Evolutionary conservation across 2,888 invertebrate genomes (phyloP), one percentile per base, ranked within the genome.

Genomic region (Eledona agricola): DNA sequence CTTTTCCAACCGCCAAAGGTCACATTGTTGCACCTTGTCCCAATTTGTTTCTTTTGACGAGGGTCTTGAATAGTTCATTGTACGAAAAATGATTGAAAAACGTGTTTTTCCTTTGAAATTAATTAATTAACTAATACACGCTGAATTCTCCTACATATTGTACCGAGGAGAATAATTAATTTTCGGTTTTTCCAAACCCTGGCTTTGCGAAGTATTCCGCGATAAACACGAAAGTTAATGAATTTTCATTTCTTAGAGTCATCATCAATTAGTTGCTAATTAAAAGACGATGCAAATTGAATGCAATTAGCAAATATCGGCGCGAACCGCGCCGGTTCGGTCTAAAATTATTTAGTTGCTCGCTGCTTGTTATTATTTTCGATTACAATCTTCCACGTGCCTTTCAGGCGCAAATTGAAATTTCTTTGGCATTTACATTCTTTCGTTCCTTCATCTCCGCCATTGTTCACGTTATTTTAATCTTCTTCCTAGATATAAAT

Each of bases 101-200:
- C n/a, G n/a, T n/a, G n/a, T n/a, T n/a, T n/a, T n/a, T n/a, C n/a
- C n/a, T n/a, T n/a, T n/a, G 32, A 15, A 20, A 9, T 34, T 34
- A 20, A 34, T 34, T 34, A 34, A 5, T 19, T 34, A 17, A 32
- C 20, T 34, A 34, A 3, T 20, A 45, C 45, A 45, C 32, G 45
- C 11, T 32, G 12, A 45, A 22, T 23, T 28, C n/a, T n/a, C n/a
- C n/a, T n/a, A n/a, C n/a, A n/a, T n/a, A n/a, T n/a, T n/a, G n/a
- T n/a, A n/a, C n/a, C n/a, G 19, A 42, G 19, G 37, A 9, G 28
- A 28, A 40, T 28, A 26, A 43, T 43, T 43, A 31, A 45, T 45
- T 43, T 40, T 43, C 34, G 15, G 34, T 19, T 29, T 45, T 45
- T 31, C 9, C 6, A 17, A n/a, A n/a, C n/a, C n/a, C n/a, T n/a